phyloP scores from a whole-genome alignment of 2,888 invertebrate species.

The Acronicta aceris region DNA sequence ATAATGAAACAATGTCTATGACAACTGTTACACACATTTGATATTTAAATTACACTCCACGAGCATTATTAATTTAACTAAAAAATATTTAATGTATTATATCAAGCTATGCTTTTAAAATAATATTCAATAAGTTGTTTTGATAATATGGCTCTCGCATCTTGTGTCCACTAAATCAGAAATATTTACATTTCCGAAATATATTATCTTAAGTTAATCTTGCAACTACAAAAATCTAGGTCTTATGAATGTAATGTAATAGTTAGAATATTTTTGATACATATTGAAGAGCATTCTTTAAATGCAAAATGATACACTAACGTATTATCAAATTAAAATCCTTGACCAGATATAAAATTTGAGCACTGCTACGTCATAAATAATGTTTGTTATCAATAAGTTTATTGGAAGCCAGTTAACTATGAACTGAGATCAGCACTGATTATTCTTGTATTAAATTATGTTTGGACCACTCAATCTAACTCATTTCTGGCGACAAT shows the following conservation, averaged over 20 bases:
- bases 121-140: slow-evolving; percentile 51
- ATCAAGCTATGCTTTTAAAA: slow-evolving; percentile 60
- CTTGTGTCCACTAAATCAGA: slow-evolving; percentile 46
- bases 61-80: slow-evolving; percentile 54
- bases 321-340: slow-evolving; percentile 26
- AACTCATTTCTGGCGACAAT: slow-evolving; percentile 54
- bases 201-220: slow-evolving; percentile 43
- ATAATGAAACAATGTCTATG: slow-evolving; percentile 57
- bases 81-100: slow-evolving; percentile 49
- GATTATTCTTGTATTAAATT: slow-evolving; percentile 51
- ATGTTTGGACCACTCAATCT: slow-evolving; percentile 58
- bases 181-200: slow-evolving; percentile 47
- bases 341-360: slow-evolving; percentile 42
- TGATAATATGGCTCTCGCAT: slow-evolving; percentile 57
- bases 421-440: slow-evolving; percentile 50
- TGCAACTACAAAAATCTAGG: slow-evolving; percentile 53
- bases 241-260: slow-evolving; percentile 48
- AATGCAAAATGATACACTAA: slow-evolving; percentile 47
- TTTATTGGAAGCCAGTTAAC: slow-evolving; percentile 32
- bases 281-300: slow-evolving; percentile 57
- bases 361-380: slow-evolving; percentile 46
- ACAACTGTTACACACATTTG: slow-evolving; percentile 50
- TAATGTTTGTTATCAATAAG: slow-evolving; percentile 20
- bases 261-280: slow-evolving; percentile 50
- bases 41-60: slow-evolving; percentile 53